Evolutionary conservation across 2,113 vertebrate species (phyloP), one percentile per base, ranked within the genome.

Genomic region (Corythornis madagascariensis): DNA sequence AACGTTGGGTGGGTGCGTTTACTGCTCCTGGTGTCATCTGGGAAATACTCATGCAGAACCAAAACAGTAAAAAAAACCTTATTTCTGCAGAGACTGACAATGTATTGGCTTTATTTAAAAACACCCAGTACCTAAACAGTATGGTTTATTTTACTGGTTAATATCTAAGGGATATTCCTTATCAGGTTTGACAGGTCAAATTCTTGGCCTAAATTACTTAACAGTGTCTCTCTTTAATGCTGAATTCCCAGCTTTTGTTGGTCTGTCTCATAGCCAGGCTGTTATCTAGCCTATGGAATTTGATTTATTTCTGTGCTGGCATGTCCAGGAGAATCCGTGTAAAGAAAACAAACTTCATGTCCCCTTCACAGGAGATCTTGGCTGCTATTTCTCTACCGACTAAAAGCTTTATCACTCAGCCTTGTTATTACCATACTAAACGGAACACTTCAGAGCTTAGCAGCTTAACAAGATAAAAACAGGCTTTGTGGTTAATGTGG

Each of bases 321-420:
- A 65, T 83, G 91, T 94, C 96, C 92, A 86, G 85, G 83, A 83
- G 65, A 75, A 88, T 86, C 89, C 6, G 1, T 53, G 85, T 83
- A 77, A 93, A 67, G 89, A 89, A 95, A 95, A 93, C 92, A 94
- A 95, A 86, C 87, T 71, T 83, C 79, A 10, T 33, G 84, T 87
- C 91, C 92, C 92, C 87, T 95, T 94, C 78, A 35, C 75, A 47
- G 89, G 91, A 83, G 89, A 91, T 94, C 84, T 94, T 92, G 91
- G 94, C 92, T 81, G 92, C 91, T 92, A 7, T 93, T 96, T 95
- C 92, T 89, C 92, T 91, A n/a, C 84, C 89, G 90, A 89, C 92
- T 95, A 77, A 94, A 95, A 91, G 96, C 95, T 96, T 96, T 96
- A 94, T 96, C 89, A 71, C 76, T 93, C 95, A 95, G 87, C 95